Base-by-base conservation (phyloP, 2,113 vertebrate species). In the Nycticebus coucang region DNA sequence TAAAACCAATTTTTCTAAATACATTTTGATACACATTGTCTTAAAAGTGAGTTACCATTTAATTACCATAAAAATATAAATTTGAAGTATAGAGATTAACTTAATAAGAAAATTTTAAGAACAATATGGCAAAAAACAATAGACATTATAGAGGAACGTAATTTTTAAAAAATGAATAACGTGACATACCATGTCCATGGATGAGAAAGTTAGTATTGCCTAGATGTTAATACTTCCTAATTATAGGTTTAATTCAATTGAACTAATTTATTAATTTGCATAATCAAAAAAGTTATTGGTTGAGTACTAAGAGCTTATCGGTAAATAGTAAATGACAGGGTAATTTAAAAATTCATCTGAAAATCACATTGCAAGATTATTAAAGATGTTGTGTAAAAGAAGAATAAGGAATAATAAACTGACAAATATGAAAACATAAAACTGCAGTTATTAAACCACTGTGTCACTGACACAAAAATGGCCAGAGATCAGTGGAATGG, bases 351-450 rank as follows among this genome's bases (percentile, higher is more conserved):
- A 93, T 57, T 57, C 22, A 64, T 66, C 33, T 93, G 28, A 57
- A 93, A 88, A 91, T 80, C 30, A 75, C 72, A 66, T 83, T 2
- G 13, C 9, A 68, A 91, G 24, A 71, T 33, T 50, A 50, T 50
- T 50, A 41, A 41, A 41, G 41, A 41, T 41, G 10, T 50, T 87
- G 33, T 69, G 60, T 53, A 85, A 85, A 79, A 37, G 37, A 35
- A n/a, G 35, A 82, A 82, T n/a, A 87, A 82, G 19, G 41, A 82
- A 37, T 77, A 82, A 64, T 55, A 22, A 95, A 37, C 28, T 17
- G 55, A 85, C 18, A 69, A 79, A 68, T 82, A 71, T 4, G n/a
- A 62, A 94, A 84, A 94, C 11, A 87, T 64, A 74, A 59, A 92
- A 33, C 4, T 30, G 53, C 5, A 37, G 19, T 89, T 82, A 53